These are phyloP conservation scores for Sebastes oblongus DNA, from an alignment of 2,797 vertebrate genomes.

Conservation along the genomic window DNA sequence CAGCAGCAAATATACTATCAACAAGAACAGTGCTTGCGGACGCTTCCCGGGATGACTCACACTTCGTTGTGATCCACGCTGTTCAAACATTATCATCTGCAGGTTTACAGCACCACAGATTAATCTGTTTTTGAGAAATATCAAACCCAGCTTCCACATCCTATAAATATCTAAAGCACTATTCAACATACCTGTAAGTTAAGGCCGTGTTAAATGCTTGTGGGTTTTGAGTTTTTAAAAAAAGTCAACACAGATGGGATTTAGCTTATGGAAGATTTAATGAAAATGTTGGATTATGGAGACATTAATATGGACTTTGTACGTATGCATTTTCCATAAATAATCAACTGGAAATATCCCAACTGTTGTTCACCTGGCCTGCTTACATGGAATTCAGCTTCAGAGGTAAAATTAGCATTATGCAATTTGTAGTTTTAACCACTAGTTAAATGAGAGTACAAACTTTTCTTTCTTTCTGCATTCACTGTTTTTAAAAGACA, in stretches of 20 bases:
- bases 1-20: constrained; percentile 16
- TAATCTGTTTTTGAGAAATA: background rate
- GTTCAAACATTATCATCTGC: constrained; percentile 14
- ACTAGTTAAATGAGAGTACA: constrained; percentile 68
- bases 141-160: background rate
- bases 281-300: constrained; percentile 1
- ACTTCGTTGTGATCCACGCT: background rate
- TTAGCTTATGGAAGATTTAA: constrained; percentile 13
- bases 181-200: background rate
- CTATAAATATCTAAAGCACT: background rate
- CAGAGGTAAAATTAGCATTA: constrained; percentile 73
- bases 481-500: constrained; percentile 80
- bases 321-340: background rate
- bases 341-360: background rate
- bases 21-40: background rate
- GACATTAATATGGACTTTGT: constrained; percentile 7
- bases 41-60: constrained; percentile 4
- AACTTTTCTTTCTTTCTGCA: constrained; percentile 71
- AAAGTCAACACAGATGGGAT: background rate
- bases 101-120: background rate
- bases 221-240: background rate
- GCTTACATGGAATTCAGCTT: constrained; percentile 19
- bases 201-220: constrained; percentile 14
- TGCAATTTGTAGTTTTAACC: constrained; percentile 57
- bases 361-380: background rate